Base-by-base conservation (phyloP, 2,797 vertebrate species). In the Synaphobranchus kaupii region DNA sequence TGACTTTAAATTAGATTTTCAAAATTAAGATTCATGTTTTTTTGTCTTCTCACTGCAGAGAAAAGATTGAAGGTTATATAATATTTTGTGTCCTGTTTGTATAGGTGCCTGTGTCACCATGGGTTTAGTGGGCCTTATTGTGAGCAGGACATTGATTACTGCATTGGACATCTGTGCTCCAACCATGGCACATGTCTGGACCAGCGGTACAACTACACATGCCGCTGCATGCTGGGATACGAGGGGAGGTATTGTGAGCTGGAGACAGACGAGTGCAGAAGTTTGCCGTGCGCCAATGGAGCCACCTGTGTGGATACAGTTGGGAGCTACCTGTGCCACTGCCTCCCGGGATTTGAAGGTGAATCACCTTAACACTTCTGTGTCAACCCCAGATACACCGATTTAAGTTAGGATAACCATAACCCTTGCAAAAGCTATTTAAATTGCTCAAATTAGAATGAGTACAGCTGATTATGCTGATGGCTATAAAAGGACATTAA, bases 281-380 rank as follows among this genome's bases (percentile, higher is more conserved):
- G 94, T 90, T 94, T 91, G 84, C 95, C 95, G 48, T 97, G 96
- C 84, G 90, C 94, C 90, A 96, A 92, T 34, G 94, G 94, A 87
- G 95, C 95, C 91, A 95, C 94, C 88, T 95, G 96, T 89, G 84
- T 94, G 92, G 94, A 95, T 93, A 92, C 95, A 91, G 93, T 95
- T 89, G 92, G 92, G 50, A 91, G 90, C 93, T 96, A 97, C 94
- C 95, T 91, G 83, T 97, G 96, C 91, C 92, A 87, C 66, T 96
- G 96, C 92, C 85, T 94, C 73, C 84, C 92, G 48, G 95, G 95
- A 83, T 97, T 96, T 94, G 94, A 94, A 94, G 97, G 96, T 96
- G 96, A 92, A 91, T 31, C 83, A 25, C 9, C 10, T 52, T 60
- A 44, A 44, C 5, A 17, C 28, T 8, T 44, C 28, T 78, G n/a